Conservation (phyloP, 2,888 invertebrate genomes). For the Conistra vaccinii region DNA sequence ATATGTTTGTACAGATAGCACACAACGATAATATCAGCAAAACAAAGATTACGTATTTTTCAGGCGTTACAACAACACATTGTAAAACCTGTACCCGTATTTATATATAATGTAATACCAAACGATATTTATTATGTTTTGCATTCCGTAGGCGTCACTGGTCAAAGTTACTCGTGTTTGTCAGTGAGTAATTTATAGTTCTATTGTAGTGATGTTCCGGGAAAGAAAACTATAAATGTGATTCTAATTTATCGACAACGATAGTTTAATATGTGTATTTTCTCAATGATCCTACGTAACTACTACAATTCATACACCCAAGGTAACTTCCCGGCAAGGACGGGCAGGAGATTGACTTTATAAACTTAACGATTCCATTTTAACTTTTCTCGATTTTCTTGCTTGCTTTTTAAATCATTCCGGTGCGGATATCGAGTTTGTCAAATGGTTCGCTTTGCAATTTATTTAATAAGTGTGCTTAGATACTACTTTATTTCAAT, state of each 20-base stretch:
- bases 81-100: background rate
- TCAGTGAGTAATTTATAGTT: slow-evolving; percentile 19
- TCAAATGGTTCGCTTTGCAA: background rate
- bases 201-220: background rate
- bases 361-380: background rate
- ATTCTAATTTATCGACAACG: background rate
- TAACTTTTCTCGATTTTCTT: slow-evolving; percentile 15
- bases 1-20: background rate
- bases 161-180: background rate
- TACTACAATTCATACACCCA: slow-evolving; percentile 33
- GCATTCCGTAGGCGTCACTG: background rate
- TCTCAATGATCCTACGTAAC: slow-evolving; percentile 40
- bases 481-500: background rate
- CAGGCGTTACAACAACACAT: background rate
- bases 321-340: slow-evolving; percentile 27
- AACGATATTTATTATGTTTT: background rate
- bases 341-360: background rate
- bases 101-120: background rate
- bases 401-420: background rate
- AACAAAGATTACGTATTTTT: slow-evolving; percentile 18
- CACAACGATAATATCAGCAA: background rate
- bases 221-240: background rate
- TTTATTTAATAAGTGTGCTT: background rate
- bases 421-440: background rate
- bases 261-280: slow-evolving; percentile 43